Evolutionary conservation across 2,888 invertebrate genomes (phyloP), one percentile per base, ranked within the genome.

Genomic region (Epirrita christyi): DNA sequence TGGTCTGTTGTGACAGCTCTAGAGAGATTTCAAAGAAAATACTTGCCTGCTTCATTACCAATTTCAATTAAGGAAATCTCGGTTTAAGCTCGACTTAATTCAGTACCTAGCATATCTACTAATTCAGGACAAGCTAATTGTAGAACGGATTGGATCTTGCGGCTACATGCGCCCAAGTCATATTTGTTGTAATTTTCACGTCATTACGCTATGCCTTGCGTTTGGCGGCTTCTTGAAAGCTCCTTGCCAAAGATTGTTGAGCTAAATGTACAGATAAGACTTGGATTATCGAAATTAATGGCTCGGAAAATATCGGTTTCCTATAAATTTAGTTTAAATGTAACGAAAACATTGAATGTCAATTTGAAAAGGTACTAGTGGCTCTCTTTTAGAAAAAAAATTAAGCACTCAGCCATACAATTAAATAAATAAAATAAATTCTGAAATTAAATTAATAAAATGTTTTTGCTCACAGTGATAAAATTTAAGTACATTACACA

Each of bases 181-280:
- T 81, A 79, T 83, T 81, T 78, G 80, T 80, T 75, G 86, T 84
- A 87, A 88, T 88, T 88, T 88, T 86, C 87, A 86, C 87, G 82
- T 88, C 85, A 85, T 86, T 87, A 85, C 72, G 75, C 70, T 77
- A 84, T 80, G 79, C 76, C 55, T 61, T 65, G 62, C 79, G 71
- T 71, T 72, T 71, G 71, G 75, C 79, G 82, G 83, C 80, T 73
- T 76, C 73, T 82, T 86, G 80, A 85, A 86, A 85, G 85, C 72
- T 72, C 11, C 40, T 54, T 55, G 66, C 55, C 83, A 85, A 69
- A 86, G 87, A 86, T 67, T 76, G 83, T 4, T 21, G 4, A 2
- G 41, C 7, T 14, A 67, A 67, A 62, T 48, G 61, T 56, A 48
- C 57, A 68, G 70, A 71, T 64, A 63, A 34, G 45, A 11, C 9